Evolutionary conservation across 2,797 vertebrate species (phyloP), one percentile per base, ranked within the genome.

Genomic region (Agapornis canus): DNA sequence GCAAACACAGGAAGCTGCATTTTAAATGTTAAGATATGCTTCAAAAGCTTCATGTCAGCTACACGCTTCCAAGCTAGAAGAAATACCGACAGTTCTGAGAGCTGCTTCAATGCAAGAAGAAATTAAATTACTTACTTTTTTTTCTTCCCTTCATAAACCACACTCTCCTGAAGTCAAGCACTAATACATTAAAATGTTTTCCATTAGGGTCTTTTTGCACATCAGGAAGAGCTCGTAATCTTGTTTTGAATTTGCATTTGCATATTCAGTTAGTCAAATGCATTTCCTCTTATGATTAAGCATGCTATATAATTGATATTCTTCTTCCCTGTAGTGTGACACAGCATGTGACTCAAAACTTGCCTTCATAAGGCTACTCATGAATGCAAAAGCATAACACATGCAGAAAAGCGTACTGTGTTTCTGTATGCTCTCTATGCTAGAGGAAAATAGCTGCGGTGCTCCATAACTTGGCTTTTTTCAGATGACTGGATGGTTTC

Each of bases 231-330:
- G 45, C 39, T 83, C 70, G 5, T 92, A 37, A 88, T 88, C 95
- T 86, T 79, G 68, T 78, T 90, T 76, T 73, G 32, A 94, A 65
- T 84, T 92, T 14, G 1, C 2, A 75, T 94, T 94, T 92, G 40
- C 91, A 89, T 94, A 92, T 92, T 89, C 79, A 91, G 40, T 92
- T 88, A 93, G 80, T 86, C 73, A 94, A 79, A 94, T 96, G 51
- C 42, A 90, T 86, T 96, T 96, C 89, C 66, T 72, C 84, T 85
- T 61, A 63, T 82, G 78, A 94, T 95, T 95, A 96, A 89, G 61
- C 72, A 82, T 59, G 54, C 78, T 90, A 35, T 82, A 45, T 77
- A 92, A 92, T 86, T 92, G 75, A 78, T 92, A 90, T 25, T 87
- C 71, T 85, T 71, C 65, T 84, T 92, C 69, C 84, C 84, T 89